A percentile compares a stretch with the other conserved stretches of the same genome.
Conservation (phyloP, 2,888 invertebrate genomes). For the Acronicta alni region DNA sequence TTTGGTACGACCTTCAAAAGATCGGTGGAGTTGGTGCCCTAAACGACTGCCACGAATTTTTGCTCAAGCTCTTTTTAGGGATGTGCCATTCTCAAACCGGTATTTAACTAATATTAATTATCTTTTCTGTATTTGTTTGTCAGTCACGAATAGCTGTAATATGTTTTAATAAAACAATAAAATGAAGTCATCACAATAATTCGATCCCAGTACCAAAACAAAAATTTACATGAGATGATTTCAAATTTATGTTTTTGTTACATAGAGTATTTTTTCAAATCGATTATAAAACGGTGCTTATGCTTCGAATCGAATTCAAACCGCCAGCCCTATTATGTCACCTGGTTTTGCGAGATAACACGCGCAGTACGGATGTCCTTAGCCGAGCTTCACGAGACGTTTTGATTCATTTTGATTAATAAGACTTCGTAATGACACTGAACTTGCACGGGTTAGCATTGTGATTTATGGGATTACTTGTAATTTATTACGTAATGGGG, state of each 20-base stretch:
- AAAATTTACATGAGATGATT: too few species aligned
- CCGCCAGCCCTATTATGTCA: conserved; percentile 66
- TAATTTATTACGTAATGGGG: conserved; percentile 66
- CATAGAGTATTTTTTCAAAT: neutral
- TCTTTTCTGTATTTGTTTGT: too few species aligned
- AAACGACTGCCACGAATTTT: neutral
- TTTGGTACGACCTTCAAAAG: too few species aligned
- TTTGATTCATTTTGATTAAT: conserved; percentile 74
- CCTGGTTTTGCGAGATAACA: conserved; percentile 81
- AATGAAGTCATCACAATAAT: too few species aligned
- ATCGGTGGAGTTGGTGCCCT: too few species aligned
- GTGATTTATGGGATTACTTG: conserved; percentile 66
- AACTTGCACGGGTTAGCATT: conserved; percentile 65
- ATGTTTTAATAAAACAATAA: too few species aligned
- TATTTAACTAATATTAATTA: neutral
- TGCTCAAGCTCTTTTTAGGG: neutral
- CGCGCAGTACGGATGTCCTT: conserved; percentile 47
- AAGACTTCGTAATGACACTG: conserved; percentile 64
- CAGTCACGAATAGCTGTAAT: too few species aligned
- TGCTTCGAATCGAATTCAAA: conserved; percentile 9
- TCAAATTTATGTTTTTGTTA: too few species aligned
- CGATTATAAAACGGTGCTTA: neutral
- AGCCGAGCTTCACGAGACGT: conserved; percentile 52
- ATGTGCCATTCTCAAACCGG: neutral
- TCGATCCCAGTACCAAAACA: too few species aligned